Evolutionary conservation across 1,140 invertebrate species (phyloP).

Genomic region (Drosophila watanabei): DNA sequence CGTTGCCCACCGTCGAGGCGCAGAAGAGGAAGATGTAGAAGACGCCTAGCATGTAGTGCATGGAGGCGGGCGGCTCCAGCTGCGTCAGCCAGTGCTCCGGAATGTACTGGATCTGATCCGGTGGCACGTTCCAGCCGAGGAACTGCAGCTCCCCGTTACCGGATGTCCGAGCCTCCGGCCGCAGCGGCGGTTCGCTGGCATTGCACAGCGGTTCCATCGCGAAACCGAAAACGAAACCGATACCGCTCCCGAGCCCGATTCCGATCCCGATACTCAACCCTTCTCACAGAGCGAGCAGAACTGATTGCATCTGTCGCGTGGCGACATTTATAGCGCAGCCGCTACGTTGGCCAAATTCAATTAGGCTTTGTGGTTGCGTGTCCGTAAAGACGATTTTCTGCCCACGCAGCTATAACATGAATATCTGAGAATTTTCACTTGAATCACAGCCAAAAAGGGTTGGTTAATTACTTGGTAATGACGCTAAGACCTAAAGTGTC

Average conservation of each 20-base stretch:
- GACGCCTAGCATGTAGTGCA: constrained; percentile 93
- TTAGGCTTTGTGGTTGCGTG: constrained; percentile 66
- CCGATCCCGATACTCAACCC: constrained; percentile 18
- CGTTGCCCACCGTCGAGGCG: constrained; percentile 92
- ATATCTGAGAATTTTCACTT: constrained; percentile 29
- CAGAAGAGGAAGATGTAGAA: constrained; percentile 93
- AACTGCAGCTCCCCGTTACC: constrained; percentile 85
- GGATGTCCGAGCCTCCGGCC: constrained; percentile 64
- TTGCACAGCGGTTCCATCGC: constrained; percentile 68
- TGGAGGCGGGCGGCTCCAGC: constrained; percentile 91
- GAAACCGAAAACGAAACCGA: constrained; percentile 29
- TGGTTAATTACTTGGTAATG: constrained; percentile 23
- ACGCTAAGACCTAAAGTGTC: constrained; percentile 30
- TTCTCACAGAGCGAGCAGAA: constrained; percentile 26
- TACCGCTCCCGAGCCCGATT: background rate
- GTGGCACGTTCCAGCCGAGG: constrained; percentile 92
- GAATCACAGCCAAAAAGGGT: constrained; percentile 24
- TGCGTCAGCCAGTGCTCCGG: constrained; percentile 94
- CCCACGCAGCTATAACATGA: constrained; percentile 39
- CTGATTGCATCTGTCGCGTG: constrained; percentile 16
- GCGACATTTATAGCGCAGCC: constrained; percentile 49
- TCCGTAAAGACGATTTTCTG: constrained; percentile 64
- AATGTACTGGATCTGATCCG: constrained; percentile 91
- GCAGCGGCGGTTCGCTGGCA: constrained; percentile 64
- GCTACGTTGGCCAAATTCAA: constrained; percentile 55